These are phyloP conservation scores for Manacus vitellinus DNA, from an alignment of 2,113 vertebrate genomes.

Conservation along the genomic window DNA sequence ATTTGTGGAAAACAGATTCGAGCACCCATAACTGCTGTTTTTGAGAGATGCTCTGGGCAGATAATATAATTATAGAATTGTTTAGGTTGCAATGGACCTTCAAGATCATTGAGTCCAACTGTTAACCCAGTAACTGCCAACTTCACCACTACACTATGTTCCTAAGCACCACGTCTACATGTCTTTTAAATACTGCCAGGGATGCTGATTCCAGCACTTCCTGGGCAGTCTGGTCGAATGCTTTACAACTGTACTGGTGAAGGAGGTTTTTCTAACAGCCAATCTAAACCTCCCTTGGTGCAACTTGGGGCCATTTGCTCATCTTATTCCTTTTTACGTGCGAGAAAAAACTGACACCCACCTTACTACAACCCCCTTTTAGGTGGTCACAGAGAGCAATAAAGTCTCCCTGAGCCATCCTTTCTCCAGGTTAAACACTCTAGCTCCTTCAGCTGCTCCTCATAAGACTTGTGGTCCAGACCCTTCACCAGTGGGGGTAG, in stretches of 20 bases:
- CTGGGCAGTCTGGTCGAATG: neutral
- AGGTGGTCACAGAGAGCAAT: neutral
- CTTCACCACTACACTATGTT: neutral
- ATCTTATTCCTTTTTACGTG: neutral
- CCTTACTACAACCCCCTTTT: neutral
- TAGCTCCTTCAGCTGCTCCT: neutral
- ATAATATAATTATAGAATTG: neutral
- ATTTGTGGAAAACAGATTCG: neutral
- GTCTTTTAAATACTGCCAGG: neutral
- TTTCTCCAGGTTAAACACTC: neutral
- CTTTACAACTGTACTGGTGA: neutral
- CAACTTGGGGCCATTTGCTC: neutral
- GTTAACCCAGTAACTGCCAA: neutral
- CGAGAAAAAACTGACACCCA: neutral
- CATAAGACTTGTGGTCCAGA: fast-evolving
- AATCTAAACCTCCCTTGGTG: neutral
- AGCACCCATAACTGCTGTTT: neutral
- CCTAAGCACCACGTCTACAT: neutral
- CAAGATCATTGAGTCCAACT: neutral
- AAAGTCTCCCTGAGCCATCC: neutral
- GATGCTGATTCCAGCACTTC: too few species aligned
- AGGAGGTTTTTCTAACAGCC: neutral
- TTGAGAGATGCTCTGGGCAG: neutral
- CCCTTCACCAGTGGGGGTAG: neutral
- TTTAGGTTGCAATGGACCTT: neutral